Evolutionary conservation across 2,113 vertebrate genomes (phyloP), one percentile per base, ranked within the genome.

Genomic region (Chitala chitala): DNA sequence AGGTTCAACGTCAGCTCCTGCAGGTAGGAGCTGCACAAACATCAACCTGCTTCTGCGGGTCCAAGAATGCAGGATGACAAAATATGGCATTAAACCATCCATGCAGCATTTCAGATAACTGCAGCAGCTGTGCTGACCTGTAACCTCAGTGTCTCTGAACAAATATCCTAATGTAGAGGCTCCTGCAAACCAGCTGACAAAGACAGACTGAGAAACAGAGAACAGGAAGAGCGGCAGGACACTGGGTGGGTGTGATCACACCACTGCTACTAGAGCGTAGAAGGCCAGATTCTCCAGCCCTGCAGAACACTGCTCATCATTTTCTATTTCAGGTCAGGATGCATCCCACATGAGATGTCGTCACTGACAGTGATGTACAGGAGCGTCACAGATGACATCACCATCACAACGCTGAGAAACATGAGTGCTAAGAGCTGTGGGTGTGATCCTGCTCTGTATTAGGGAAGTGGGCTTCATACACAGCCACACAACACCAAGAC

Each of bases 331-430:
- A 82, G 33, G 13, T 24, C 22, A 33, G 31, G 10, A 65, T 72
- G 61, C 40, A 26, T 65, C 5, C 53, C 72, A 3, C 13, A 51
- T 58, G 70, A 76, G 50, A 26, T 77, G 48, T 70, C 66, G 0
- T 33, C 76, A 29, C 55, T 80, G 65, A 82, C 71, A 0, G 22
- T 82, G 54, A 82, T 58, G 48, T 65, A 82, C 42, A 75, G 76
- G 29, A 80, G 31, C 31, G 55, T 71, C 24, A 73, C 74, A 59
- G 74, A 72, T 71, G 64, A 80, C 54, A 68, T 79, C 64, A 38
- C 69, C 8, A 84, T 78, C 73, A 74, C 78, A 73, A 79, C 42
- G 4, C 76, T 78, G 40, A 80, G 79, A 76, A 54, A 80, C 38
- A 69, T 77, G 29, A 59, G 44, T 42, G 50, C 83, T 68, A 72